phyloP scores from a whole-genome alignment of 1,140 invertebrate genomes.

The Drosophila tropicalis region DNA sequence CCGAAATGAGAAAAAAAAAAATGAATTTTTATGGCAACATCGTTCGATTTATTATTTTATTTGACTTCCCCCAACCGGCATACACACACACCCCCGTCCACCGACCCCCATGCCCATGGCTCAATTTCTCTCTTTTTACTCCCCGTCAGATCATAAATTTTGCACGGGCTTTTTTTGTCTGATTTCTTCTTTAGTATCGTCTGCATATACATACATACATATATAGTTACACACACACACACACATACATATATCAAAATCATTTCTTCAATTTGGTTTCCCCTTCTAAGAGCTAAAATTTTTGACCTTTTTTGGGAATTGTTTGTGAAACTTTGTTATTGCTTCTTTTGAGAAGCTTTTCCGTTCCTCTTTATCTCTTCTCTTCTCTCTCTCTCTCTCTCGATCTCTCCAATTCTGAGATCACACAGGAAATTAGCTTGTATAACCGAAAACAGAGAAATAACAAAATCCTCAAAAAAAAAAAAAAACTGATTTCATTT shows the following conservation, averaged over 20 bases:
- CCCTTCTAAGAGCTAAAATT: conserved; percentile 27
- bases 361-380: conserved; percentile 13
- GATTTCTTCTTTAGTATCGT: background rate
- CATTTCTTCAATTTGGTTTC: too few relatives aligned
- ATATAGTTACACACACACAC: too few relatives aligned
- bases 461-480: too few relatives aligned
- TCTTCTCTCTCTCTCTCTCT: conserved; percentile 18
- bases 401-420: conserved; percentile 45
- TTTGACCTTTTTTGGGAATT: conserved; percentile 72
- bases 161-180: conserved; percentile 2
- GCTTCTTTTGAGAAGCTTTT: conserved; percentile 33
- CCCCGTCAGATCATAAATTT: conserved; percentile 46
- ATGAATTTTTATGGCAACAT: conserved; percentile 78
- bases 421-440: conserved; percentile 72
- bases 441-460: background rate
- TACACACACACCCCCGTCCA: too few relatives aligned
- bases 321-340: conserved; percentile 34
- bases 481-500: background rate
- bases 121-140: conserved; percentile 6
- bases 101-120: background rate
- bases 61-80: conserved; percentile 17
- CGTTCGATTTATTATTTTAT: conserved; percentile 57
- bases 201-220: background rate
- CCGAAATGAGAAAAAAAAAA: conserved; percentile 55
- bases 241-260: too few relatives aligned